Base-by-base conservation (phyloP, 1,140 invertebrate species). In the Diprion similis region DNA sequence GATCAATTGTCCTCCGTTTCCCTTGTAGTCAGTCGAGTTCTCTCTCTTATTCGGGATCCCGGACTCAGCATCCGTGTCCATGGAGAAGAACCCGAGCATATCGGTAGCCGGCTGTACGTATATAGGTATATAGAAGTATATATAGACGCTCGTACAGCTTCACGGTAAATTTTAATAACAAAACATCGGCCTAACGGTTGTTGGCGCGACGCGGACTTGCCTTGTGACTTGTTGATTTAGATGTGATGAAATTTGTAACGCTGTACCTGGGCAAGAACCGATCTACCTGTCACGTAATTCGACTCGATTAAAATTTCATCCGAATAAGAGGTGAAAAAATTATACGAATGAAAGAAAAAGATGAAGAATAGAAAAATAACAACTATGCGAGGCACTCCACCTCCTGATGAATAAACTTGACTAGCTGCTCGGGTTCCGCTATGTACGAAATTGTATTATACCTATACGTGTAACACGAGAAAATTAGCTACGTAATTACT, bases 221-320 rank as follows among this genome's bases (percentile, higher is more conserved):
- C 37, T 18, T 18, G 11, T 13, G 66, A 68, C 17, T 45, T 68
- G 71, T 75, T 72, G 74, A 75, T 68, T 72, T 72, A 72, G 69
- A 67, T 71, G 70, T 37, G 66, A 68, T 70, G 70, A 51, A n/a
- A 73, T 65, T 76, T 69, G 70, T 71, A 66, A 51, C 73, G 71
- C 24, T 37, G 51, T 68, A 66, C 71, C 70, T 69, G 70, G 70
- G 70, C 59, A 68, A 66, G 70, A 59, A 51, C 68, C 66, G 67
- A 70, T 73, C 69, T 71, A 72, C 68, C 76, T 73, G 71, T 74
- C 72, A 69, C 46, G 74, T 75, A 74, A 77, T 77, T 77, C 76
- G 76, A 67, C 74, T 77, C 71, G 76, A 77, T 75, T 77, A 77
- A 77, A 73, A 70, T 75, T 24, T 17, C 11, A 47, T 59, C 24